Base-by-base conservation (phyloP, 2,888 invertebrate genomes). In the Arge pagana region DNA sequence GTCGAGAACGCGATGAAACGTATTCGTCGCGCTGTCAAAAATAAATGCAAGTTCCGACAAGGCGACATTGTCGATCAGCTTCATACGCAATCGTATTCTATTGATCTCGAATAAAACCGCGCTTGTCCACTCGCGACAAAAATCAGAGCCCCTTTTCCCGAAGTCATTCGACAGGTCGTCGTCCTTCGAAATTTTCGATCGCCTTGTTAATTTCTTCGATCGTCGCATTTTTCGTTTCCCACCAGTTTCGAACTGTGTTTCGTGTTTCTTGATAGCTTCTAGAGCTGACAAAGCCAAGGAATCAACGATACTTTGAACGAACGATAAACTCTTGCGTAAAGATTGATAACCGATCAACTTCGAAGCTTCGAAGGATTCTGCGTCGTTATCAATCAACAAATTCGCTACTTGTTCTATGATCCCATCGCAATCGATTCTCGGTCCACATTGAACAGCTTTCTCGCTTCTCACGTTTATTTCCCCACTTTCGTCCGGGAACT, bases 101-200 rank as follows among this genome's bases (percentile, higher is more conserved):
- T 74, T 78, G 63, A 79, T 77, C 75, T 86, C 86, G 18, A 82
- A 84, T 49, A 79, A 77, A 3, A 82, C 67, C 7, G 80, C 84
- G 67, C 79, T 79, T 13, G 74, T 73, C 83, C 85, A 86, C 70
- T 86, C 85, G 18, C 81, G 78, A 11, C 83, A 66, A 59, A 82
- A 35, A 68, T 67, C 68, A 70, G 78, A 65, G 74, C 78, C 48
- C 60, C 45, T 13, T n/a, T 45, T 33, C 5, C 10, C 5, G 16
- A 45, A 2, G 10, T 13, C 26, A 28, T 11, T 36, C 36, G 28
- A 43, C n/a, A 45, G n/a, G 15, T 45, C 33, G 24, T 13, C 33
- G 24, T 33, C 28, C 7, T 15, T 24, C 5, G 45, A 35, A 16
- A 24, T 18, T 3, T 21, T 10, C 15, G 33, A 31, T 28, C 43